These are phyloP conservation scores for Orycteropus afer DNA, from an alignment of 2,113 vertebrate species.

Conservation along the genomic window DNA sequence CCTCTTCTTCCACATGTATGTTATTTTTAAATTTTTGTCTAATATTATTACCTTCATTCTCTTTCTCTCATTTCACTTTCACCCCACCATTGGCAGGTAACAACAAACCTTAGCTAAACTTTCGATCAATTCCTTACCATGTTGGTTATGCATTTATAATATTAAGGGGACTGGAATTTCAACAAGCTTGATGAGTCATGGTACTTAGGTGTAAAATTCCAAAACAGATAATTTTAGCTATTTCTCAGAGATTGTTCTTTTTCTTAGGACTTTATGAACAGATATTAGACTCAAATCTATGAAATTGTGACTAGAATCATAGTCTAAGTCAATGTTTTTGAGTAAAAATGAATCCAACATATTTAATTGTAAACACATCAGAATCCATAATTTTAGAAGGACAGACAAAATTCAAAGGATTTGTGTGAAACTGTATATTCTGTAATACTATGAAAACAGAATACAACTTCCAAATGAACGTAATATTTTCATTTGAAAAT, in stretches of 20 bases:
- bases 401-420: background rate
- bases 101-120: background rate
- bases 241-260: background rate
- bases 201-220: background rate
- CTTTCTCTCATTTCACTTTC: background rate
- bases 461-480: background rate
- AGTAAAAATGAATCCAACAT: background rate
- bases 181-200: background rate
- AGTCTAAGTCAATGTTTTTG: background rate
- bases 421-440: background rate
- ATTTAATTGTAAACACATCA: background rate
- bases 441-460: background rate
- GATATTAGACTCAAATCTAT: background rate
- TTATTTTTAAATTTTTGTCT: background rate
- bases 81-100: background rate
- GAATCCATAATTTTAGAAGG: background rate
- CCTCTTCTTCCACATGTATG: background rate
- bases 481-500: background rate
- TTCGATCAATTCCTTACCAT: background rate
- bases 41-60: background rate
- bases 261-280: background rate
- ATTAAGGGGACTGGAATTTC: background rate
- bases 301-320: background rate
- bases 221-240: background rate
- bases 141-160: background rate